These are phyloP conservation scores for Willisornis vidua DNA, from an alignment of 2,113 vertebrate genomes.

Conservation along the genomic window DNA sequence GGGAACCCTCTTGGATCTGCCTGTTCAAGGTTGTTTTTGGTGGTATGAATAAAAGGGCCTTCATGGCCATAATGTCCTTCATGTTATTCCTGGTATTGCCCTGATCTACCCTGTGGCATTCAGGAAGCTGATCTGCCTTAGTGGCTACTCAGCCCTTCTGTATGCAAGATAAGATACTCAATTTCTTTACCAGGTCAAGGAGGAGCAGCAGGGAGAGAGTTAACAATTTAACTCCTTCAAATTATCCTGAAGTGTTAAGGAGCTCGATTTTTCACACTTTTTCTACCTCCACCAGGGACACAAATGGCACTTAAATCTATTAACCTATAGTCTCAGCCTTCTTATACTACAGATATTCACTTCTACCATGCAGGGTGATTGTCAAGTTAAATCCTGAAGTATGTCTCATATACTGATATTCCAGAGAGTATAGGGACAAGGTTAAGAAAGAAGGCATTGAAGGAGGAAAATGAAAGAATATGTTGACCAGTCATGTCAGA, in stretches of 20 bases:
- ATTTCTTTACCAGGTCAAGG: not conserved
- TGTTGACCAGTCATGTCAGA: not conserved
- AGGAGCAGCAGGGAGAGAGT: not conserved
- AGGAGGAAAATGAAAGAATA: not conserved
- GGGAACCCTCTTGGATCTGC: not conserved
- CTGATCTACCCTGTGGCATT: not conserved
- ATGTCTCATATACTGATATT: not conserved
- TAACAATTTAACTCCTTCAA: not conserved
- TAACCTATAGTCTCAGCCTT: not conserved
- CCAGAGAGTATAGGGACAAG: not conserved
- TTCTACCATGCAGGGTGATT: not conserved
- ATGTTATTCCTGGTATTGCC: not conserved
- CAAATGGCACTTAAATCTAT: not conserved
- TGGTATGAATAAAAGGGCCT: not conserved
- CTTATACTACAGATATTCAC: not conserved
- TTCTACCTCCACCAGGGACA: not conserved
- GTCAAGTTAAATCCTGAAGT: not conserved
- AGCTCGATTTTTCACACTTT: not conserved
- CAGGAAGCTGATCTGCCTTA: not conserved
- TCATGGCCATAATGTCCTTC: not conserved
- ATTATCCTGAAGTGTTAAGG: not conserved
- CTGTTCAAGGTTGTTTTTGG: not conserved
- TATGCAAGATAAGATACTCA: not conserved
- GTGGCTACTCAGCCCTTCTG: not conserved
- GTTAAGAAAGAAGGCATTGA: not conserved